These are phyloP conservation scores for Callyntrura guangdongensis DNA, from an alignment of 2,888 invertebrate species.

Conservation along the genomic window DNA sequence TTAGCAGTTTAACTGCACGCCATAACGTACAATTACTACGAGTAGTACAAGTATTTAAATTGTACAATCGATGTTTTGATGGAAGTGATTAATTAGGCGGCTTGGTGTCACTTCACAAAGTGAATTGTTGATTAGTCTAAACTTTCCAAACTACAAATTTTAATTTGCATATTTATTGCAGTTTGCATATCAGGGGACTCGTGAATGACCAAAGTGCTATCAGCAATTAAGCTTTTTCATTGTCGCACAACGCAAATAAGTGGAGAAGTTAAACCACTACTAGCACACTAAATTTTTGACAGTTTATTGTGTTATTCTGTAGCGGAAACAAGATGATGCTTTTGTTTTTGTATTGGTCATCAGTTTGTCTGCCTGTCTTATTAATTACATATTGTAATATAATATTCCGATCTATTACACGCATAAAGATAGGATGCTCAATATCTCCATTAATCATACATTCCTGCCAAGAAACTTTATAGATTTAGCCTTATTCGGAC, in stretches of 20 bases:
- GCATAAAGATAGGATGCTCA: too few relatives aligned
- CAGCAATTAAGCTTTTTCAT: slow-evolving; percentile 39
- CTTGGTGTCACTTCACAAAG: slow-evolving; percentile 20
- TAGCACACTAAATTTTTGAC: slow-evolving; percentile 7
- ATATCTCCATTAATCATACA: too few relatives aligned
- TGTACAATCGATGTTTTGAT: not conserved
- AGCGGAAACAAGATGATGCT: not conserved
- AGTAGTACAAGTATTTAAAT: slow-evolving; percentile 18
- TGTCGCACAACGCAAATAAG: not conserved
- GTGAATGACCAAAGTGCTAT: not conserved
- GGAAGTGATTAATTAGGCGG: slow-evolving; percentile 29
- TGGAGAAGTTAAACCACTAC: not conserved
- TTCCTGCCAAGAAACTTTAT: too few relatives aligned
- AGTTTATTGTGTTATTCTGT: not conserved
- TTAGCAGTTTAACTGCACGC: slow-evolving; percentile 4
- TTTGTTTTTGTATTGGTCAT: not conserved
- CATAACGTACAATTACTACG: slow-evolving; percentile 40
- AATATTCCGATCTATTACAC: too few relatives aligned
- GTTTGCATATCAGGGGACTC: not conserved
- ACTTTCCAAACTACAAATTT: slow-evolving; percentile 9
- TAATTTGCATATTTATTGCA: slow-evolving; percentile 25
- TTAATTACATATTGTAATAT: too few relatives aligned
- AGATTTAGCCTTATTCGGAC: too few relatives aligned
- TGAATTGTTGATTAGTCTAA: slow-evolving; percentile 2
- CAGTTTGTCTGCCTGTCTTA: too few relatives aligned